phyloP scores from a whole-genome alignment of 2,888 invertebrate species.

The Encarsia formosa region DNA sequence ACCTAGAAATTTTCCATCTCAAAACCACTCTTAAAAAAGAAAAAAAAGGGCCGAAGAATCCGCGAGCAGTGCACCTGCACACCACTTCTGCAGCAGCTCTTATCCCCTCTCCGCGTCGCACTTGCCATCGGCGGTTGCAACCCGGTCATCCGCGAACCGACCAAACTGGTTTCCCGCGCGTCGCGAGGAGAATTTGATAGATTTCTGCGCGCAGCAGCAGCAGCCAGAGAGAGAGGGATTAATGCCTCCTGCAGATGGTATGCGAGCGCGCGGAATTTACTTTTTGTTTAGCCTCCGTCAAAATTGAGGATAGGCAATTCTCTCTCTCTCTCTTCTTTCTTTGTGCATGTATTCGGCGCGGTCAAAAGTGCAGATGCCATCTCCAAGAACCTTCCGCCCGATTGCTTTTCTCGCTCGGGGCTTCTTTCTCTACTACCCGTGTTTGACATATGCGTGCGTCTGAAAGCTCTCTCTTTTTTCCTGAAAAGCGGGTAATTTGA shows the following conservation, averaged over 20 bases:
- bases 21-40: too few species aligned
- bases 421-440: constrained; percentile 2
- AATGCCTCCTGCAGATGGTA: too few species aligned
- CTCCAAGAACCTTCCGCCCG: constrained; percentile 1
- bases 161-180: constrained; percentile 47
- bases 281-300: constrained; percentile 14
- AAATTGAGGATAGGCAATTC: not conserved
- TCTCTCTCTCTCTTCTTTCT: constrained; percentile 5
- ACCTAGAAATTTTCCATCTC: too few species aligned
- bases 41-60: too few species aligned
- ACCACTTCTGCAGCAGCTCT: not conserved
- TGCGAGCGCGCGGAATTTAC: too few species aligned
- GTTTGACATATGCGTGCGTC: not conserved
- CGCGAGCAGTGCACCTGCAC: too few species aligned
- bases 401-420: not conserved
- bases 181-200: constrained; percentile 48
- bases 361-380: too few species aligned
- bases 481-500: too few species aligned
- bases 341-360: too few species aligned
- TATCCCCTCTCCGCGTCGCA: constrained; percentile 4
- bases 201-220: constrained; percentile 41
- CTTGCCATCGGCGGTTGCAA: constrained; percentile 5
- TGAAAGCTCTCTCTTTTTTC: constrained; percentile 4
- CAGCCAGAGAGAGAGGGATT: not conserved
- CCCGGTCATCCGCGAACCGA: constrained; percentile 37